Percentiles rank a stretch among this genome's conserved stretches.
Evolutionary conservation across 2,113 vertebrate species (phyloP).

Genomic region (Okapia johnstoni): DNA sequence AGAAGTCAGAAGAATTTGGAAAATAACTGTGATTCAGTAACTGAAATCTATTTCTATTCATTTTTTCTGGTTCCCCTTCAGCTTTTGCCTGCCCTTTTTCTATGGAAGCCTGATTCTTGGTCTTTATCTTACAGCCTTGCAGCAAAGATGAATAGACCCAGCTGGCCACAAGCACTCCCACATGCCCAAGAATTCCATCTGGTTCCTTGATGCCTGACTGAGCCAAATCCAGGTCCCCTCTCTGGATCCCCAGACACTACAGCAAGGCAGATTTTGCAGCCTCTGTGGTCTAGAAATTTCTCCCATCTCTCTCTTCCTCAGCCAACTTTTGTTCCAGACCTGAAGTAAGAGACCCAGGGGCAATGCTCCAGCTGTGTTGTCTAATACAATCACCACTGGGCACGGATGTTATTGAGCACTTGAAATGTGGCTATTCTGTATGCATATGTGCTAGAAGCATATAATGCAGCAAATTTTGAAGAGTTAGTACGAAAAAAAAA

Average conservation of each 20-base stretch:
- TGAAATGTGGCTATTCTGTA: not conserved
- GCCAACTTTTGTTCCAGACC: not conserved
- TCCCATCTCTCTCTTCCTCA: not conserved
- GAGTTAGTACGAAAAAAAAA: not conserved
- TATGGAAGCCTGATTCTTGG: not conserved
- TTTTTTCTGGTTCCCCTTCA: not conserved
- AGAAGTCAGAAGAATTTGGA: not conserved
- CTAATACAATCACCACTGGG: not conserved
- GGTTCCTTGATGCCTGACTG: not conserved
- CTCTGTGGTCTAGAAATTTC: not conserved
- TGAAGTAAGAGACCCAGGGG: not conserved
- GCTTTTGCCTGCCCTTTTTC: not conserved
- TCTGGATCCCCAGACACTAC: not conserved
- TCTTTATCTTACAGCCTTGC: not conserved
- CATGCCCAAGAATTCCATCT: not conserved
- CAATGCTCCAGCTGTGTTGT: not conserved
- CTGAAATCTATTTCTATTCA: not conserved
- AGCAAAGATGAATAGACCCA: not conserved
- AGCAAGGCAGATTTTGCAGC: not conserved
- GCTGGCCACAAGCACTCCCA: not conserved
- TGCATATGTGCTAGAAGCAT: not conserved
- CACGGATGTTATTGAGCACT: not conserved
- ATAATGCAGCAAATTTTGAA: not conserved
- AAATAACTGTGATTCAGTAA: not conserved
- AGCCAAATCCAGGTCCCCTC: not conserved